phyloP scores from a whole-genome alignment of 1,140 invertebrate genomes.

The Drosophila novamexicana region DNA sequence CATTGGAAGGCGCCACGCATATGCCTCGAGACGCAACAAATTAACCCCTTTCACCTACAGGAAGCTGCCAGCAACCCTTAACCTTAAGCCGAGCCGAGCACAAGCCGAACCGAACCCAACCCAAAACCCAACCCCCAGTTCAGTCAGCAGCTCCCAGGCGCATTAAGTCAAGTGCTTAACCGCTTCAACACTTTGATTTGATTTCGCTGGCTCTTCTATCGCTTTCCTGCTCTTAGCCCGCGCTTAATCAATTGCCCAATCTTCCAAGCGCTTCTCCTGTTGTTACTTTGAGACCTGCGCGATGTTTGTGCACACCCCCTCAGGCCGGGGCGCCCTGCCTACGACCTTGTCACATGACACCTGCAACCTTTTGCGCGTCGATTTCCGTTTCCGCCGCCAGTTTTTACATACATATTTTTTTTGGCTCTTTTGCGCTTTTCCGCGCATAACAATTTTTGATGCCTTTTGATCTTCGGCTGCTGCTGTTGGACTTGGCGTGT shows the following conservation, averaged over 20 bases:
- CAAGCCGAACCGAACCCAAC: not conserved
- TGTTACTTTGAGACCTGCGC: constrained; percentile 39
- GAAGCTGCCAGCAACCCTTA: constrained; percentile 56
- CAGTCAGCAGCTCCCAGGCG: not conserved
- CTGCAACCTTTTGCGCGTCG: constrained; percentile 81
- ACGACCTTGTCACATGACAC: constrained; percentile 78
- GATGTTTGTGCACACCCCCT: constrained; percentile 28
- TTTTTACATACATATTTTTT: constrained; percentile 29
- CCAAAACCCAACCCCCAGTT: not conserved
- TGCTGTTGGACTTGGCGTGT: constrained; percentile 77
- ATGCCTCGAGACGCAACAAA: constrained; percentile 75
- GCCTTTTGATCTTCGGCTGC: constrained; percentile 77
- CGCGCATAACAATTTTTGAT: constrained; percentile 65
- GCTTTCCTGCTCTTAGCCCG: constrained; percentile 8
- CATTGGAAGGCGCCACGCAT: constrained; percentile 59
- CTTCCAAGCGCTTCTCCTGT: not conserved
- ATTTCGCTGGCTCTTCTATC: constrained; percentile 47
- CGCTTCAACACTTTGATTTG: constrained; percentile 82
- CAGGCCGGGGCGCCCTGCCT: constrained; percentile 9
- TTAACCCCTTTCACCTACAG: constrained; percentile 75
- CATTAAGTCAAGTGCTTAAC: constrained; percentile 65
- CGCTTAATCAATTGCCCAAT: constrained; percentile 14
- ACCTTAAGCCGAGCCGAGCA: constrained; percentile 16
- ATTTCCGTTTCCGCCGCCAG: constrained; percentile 78
- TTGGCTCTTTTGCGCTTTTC: constrained; percentile 48